Evolutionary conservation across 1,140 invertebrate genomes (phyloP).

Genomic region (Calephelis nemesis): DNA sequence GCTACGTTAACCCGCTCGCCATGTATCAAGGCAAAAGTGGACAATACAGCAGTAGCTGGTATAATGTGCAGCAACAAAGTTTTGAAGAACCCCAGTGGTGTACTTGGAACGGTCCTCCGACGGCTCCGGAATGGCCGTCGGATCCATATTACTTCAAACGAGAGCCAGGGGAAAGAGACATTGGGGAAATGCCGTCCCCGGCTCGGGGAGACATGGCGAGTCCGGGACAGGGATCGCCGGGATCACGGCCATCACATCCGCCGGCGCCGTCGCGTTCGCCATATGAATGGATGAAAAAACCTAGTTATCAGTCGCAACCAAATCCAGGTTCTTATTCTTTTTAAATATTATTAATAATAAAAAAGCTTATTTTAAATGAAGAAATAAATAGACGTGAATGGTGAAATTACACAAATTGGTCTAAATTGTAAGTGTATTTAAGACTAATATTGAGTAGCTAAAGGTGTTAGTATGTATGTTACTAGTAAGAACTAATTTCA

Average conservation of each 20-base stretch:
- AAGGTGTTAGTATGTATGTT: too few relatives aligned
- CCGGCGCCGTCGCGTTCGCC: slow-evolving; percentile 87
- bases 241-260: slow-evolving; percentile 71
- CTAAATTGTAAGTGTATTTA: too few relatives aligned
- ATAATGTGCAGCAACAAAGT: slow-evolving; percentile 78
- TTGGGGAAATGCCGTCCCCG: slow-evolving; percentile 81
- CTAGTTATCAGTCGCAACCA: slow-evolving; percentile 88
- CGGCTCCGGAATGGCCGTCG: slow-evolving; percentile 72
- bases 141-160: slow-evolving; percentile 69
- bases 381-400: too few relatives aligned
- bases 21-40: slow-evolving; percentile 81
- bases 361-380: too few relatives aligned
- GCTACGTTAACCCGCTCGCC: slow-evolving; percentile 80
- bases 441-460: too few relatives aligned
- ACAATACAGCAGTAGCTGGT: slow-evolving; percentile 72
- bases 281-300: slow-evolving; percentile 94
- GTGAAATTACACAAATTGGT: too few relatives aligned
- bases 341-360: background rate
- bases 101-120: slow-evolving; percentile 76
- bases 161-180: slow-evolving; percentile 65
- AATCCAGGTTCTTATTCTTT: slow-evolving; percentile 85
- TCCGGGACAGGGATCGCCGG: slow-evolving; percentile 79
- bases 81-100: slow-evolving; percentile 79
- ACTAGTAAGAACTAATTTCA: too few relatives aligned
- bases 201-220: slow-evolving; percentile 84